Percentiles rank a stretch among this genome's conserved stretches.
These are phyloP conservation scores for Archips crataeganus DNA, from an alignment of 2,888 invertebrate genomes.

Conservation along the genomic window DNA sequence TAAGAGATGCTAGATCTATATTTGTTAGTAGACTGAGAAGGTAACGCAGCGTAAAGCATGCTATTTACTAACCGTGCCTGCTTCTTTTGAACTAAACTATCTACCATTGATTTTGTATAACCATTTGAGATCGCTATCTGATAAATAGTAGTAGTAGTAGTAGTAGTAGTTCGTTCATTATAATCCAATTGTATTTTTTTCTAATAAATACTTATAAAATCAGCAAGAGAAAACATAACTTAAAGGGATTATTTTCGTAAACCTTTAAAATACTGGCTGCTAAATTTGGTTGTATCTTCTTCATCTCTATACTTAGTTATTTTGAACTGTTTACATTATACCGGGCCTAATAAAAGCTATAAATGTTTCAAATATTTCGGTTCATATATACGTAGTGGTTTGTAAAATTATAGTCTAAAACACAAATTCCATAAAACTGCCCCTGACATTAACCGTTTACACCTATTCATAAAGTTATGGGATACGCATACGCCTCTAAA, in stretches of 20 bases:
- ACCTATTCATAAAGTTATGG: slow-evolving; percentile 50
- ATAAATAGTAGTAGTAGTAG: too few species aligned
- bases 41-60: too few species aligned
- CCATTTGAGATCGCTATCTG: too few species aligned
- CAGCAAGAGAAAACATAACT: slow-evolving; percentile 58
- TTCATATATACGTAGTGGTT: background rate
- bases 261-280: background rate
- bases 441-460: slow-evolving; percentile 63
- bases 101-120: too few species aligned
- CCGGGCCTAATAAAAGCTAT: background rate
- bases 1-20: too few species aligned
- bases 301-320: background rate
- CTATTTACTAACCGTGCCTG: too few species aligned
- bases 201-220: slow-evolving; percentile 67
- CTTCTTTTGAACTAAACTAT: too few species aligned
- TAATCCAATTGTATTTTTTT: slow-evolving; percentile 61
- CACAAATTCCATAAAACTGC: slow-evolving; percentile 50
- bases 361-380: background rate
- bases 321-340: background rate
- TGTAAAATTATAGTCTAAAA: slow-evolving; percentile 47
- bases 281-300: background rate
- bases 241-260: slow-evolving; percentile 7
- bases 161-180: too few species aligned
- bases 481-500: slow-evolving; percentile 53
- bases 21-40: too few species aligned